Percentiles rank a stretch among this genome's conserved stretches.
phyloP scores from a whole-genome alignment of 2,113 vertebrate genomes.

The Neotoma lepida region DNA sequence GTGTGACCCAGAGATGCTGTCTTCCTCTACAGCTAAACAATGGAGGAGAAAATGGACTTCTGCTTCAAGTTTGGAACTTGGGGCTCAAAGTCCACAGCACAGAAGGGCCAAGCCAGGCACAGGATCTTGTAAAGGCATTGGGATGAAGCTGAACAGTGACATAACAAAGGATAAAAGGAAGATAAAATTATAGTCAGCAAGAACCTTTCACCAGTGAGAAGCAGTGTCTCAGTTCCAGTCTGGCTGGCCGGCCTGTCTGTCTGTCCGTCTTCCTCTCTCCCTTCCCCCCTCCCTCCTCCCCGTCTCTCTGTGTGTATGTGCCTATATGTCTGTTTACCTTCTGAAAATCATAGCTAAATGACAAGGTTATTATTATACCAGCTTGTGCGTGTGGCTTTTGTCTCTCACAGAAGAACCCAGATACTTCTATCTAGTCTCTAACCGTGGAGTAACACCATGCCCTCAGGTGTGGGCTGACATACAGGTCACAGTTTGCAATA shows the following conservation, averaged over 20 bases:
- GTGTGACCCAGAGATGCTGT: background rate
- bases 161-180: conserved; percentile 3
- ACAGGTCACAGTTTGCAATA: background rate
- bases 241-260: background rate
- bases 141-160: background rate
- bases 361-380: background rate
- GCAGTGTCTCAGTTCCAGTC: background rate
- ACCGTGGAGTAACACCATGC: background rate
- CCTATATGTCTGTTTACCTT: background rate
- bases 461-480: background rate
- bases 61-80: background rate
- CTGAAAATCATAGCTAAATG: background rate
- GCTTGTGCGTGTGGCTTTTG: accelerated
- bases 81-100: background rate
- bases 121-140: background rate
- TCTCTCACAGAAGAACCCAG: background rate
- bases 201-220: background rate
- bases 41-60: background rate
- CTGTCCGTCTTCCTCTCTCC: background rate
- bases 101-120: background rate
- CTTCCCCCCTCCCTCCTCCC: background rate
- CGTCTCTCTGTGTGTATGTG: background rate
- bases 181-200: background rate
- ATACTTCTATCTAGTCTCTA: background rate
- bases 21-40: background rate